These are phyloP conservation scores for Dryas iulia DNA, from an alignment of 1,140 invertebrate species.

Conservation along the genomic window DNA sequence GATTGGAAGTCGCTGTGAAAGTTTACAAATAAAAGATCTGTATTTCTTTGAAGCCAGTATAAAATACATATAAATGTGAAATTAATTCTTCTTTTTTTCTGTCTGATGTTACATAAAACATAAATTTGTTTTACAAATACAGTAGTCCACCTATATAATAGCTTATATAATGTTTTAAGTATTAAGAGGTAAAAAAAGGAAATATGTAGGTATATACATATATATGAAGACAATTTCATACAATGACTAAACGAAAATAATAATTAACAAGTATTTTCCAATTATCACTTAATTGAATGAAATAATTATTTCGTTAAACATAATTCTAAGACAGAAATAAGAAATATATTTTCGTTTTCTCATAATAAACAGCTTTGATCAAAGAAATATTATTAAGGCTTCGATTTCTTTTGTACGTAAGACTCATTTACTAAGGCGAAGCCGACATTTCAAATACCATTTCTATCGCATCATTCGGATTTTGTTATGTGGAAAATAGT, in stretches of 20 bases:
- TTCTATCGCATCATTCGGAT: not conserved
- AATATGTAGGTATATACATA: too few species aligned
- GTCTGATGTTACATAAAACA: not conserved
- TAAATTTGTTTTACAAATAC: not conserved
- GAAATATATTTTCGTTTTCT: not conserved
- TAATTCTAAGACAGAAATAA: not conserved
- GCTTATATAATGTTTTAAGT: too few species aligned
- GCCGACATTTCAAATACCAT: not conserved
- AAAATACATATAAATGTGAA: not conserved
- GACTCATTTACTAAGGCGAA: not conserved
- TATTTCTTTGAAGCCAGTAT: not conserved
- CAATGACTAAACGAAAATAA: too few species aligned
- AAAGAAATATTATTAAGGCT: not conserved
- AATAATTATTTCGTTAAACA: not conserved
- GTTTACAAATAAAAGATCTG: not conserved
- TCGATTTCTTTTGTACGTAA: not conserved
- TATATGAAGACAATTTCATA: too few species aligned
- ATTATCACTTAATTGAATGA: not conserved
- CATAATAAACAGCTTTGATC: not conserved
- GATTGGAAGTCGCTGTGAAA: not conserved
- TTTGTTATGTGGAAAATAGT: not conserved
- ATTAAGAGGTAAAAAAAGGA: too few species aligned
- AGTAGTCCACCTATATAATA: too few species aligned
- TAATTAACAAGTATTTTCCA: not conserved
- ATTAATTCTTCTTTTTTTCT: not conserved